A percentile compares a stretch with the other conserved stretches of the same genome.
Evolutionary conservation across 2,888 invertebrate species (phyloP).

Genomic region (Sialis lutaria): DNA sequence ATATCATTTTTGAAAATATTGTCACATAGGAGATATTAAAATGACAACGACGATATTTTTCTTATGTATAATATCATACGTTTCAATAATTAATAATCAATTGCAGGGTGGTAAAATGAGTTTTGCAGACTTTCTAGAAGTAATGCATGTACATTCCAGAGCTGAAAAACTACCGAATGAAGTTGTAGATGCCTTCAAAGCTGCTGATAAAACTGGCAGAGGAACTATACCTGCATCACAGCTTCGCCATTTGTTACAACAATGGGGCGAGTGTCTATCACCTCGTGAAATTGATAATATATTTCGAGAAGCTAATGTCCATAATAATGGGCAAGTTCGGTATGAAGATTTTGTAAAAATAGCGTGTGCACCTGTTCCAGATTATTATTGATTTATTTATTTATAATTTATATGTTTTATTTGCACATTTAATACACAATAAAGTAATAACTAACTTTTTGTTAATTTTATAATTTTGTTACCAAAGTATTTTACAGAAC

Average conservation of each 20-base stretch:
- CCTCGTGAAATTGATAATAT: constrained; percentile 69
- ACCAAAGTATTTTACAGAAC: no score
- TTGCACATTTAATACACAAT: no score
- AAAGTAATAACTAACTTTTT: no score
- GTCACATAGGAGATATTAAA: no score
- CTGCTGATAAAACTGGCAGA: constrained; percentile 57
- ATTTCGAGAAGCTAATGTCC: constrained; percentile 79
- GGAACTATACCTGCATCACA: constrained; percentile 69
- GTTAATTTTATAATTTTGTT: no score
- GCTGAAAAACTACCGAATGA: constrained; percentile 71
- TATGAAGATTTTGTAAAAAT: constrained; percentile 88
- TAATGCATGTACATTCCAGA: constrained; percentile 81
- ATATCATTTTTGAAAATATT: no score
- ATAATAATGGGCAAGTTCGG: constrained; percentile 58
- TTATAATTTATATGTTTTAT: not conserved
- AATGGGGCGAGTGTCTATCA: constrained; percentile 81
- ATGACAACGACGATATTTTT: not conserved
- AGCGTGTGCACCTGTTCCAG: constrained; percentile 81
- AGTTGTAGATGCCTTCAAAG: constrained; percentile 78
- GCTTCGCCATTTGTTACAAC: constrained; percentile 67
- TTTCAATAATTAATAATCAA: constrained; percentile 3
- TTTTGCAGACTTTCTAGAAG: constrained; percentile 88
- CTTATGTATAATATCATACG: not conserved
- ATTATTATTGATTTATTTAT: constrained; percentile 71
- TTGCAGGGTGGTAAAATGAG: constrained; percentile 70